A percentile compares a stretch with the other conserved stretches of the same genome.
Conservation (phyloP, 2,113 vertebrate genomes). For the Microtus montanus region DNA sequence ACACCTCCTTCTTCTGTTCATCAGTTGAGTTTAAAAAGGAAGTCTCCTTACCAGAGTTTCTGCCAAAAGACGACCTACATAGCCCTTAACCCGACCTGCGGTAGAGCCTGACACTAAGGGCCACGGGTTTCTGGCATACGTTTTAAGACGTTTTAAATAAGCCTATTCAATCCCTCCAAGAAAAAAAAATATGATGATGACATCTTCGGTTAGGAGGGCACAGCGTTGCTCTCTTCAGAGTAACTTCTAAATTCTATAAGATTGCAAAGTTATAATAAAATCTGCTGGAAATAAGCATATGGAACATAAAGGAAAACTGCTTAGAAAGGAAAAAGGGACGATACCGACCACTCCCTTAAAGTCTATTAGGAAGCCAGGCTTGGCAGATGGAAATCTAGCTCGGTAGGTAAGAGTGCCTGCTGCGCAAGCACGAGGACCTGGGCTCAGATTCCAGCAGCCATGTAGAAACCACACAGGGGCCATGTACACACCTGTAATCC, state of each 20-base stretch:
- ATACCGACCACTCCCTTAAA: not conserved
- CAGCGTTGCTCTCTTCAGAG: not conserved
- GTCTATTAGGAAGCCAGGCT: not conserved
- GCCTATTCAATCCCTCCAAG: not conserved
- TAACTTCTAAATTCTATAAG: constrained; percentile 20
- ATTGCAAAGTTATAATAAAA: not conserved
- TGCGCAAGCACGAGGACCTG: not conserved
- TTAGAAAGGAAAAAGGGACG: not conserved
- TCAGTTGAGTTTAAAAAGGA: not conserved
- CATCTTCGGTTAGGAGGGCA: not conserved
- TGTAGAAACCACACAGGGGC: no score
- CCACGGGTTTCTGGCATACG: not conserved
- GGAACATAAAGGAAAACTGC: not conserved
- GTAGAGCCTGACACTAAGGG: not conserved
- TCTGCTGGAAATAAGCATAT: not conserved
- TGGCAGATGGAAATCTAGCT: not conserved
- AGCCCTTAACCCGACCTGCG: not conserved
- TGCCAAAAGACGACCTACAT: not conserved
- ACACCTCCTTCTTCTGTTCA: not conserved
- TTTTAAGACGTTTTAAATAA: constrained; percentile 21
- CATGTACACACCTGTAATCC: not conserved
- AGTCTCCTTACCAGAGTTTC: not conserved
- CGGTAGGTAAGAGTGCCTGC: not conserved
- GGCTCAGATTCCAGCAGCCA: no score
- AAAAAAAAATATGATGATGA: not conserved